Evolutionary conservation across 2,797 vertebrate species (phyloP), one percentile per base, ranked within the genome.

Genomic region (Phylloscopus collybita): DNA sequence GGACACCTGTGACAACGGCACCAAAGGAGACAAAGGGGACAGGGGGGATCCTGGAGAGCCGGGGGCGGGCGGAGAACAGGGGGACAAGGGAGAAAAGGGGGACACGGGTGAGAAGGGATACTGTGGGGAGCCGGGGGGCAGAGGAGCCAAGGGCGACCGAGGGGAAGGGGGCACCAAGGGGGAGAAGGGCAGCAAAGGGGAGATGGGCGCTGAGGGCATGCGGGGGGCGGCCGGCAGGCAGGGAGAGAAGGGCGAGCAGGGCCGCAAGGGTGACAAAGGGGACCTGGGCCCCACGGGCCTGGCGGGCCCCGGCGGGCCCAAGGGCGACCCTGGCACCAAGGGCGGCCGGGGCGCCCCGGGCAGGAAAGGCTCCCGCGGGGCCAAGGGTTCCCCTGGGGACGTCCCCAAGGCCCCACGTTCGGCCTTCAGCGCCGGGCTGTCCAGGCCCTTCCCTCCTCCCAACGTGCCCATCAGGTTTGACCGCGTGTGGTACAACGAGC

Each of bases 341-440:
- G 99, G 99, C 5, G 97, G 98, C 45, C 97, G 99, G 34, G 99
- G 99, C 7, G 96, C 98, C 17, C 97, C 98, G 1, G 99, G 99
- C 32, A 99, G 98, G 97, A 99, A 98, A 90, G 99, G 99, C 11
- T 96, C 98, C 15, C 98, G 98, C 9, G 99, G 99, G 47, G 73
- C 98, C 1, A 99, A 99, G 94, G 99, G 99, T 4, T 96, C 98
- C 10, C 98, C 97, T 16, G 99, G 99, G 2, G 98, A 98, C 12
- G 66, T 79, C 2, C 13, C 94, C 13, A 95, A 87, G 23, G 86
- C 91, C 20, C 97, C 95, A 6, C 98, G 97, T 29, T 99, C 99
- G 0, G 99, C 99, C 7, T 99, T 99, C 96, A 99, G 99, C 2
- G 99, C 98, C 0, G 98, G 99, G 26, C 97, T 99, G 53, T 98